Evolutionary conservation across 1,140 invertebrate genomes (phyloP).

Genomic region (Calliphora vicina): DNA sequence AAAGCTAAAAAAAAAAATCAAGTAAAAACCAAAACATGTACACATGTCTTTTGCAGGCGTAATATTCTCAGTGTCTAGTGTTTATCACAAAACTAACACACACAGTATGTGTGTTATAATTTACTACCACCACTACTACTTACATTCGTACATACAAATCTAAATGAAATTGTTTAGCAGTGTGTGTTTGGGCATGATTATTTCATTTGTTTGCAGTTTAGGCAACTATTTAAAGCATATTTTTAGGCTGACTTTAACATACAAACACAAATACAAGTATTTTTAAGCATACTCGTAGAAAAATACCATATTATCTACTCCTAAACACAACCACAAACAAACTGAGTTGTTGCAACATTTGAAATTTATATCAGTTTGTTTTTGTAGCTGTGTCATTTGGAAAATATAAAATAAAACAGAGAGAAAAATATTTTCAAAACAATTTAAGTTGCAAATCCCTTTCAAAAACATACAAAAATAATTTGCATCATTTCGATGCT

Average conservation of each 20-base stretch:
- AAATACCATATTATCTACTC: background rate
- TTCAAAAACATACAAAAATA: background rate
- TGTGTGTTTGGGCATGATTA: background rate
- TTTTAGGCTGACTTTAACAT: background rate
- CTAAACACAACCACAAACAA: background rate
- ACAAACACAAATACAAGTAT: background rate
- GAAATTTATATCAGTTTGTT: background rate
- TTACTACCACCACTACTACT: background rate
- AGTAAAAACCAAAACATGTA: background rate
- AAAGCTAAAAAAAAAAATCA: background rate
- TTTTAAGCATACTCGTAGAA: background rate
- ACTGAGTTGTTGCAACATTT: background rate
- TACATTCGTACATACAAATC: background rate
- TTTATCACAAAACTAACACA: too few species aligned
- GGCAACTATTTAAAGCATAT: background rate
- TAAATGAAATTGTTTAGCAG: background rate
- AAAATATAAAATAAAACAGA: background rate
- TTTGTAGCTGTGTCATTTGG: background rate
- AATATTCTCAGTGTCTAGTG: background rate
- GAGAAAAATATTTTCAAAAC: background rate
- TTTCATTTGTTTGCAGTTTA: background rate
- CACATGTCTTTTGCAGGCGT: slow-evolving; percentile 12
- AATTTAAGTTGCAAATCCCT: slow-evolving; percentile 8
- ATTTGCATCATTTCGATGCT: background rate
- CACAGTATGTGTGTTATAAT: too few species aligned